Base-by-base conservation (phyloP, 2,113 vertebrate genomes). In the Parotia lawesii region DNA sequence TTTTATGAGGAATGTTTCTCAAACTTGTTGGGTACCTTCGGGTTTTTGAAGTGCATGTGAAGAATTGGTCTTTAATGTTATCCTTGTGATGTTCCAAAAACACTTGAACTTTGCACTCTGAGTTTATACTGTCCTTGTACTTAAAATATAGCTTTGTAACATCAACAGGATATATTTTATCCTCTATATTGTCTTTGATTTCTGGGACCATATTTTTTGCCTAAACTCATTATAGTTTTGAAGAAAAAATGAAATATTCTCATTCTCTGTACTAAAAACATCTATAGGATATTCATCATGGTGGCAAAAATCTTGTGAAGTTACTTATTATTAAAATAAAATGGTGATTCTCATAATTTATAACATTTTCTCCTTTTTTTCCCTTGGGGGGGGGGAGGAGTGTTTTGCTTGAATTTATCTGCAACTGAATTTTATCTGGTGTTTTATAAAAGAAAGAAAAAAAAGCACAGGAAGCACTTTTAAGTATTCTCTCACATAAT, bases 71-170 rank as follows among this genome's bases (percentile, higher is more conserved):
- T 90, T 87, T 71, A 77, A 64, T 47, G 27, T 58, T 80, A 66
- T 61, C 60, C 38, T 71, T 87, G 24, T 57, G 54, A 67, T 0
- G 14, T 65, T 92, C 64, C 45, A 83, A 91, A 93, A 70, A 12
- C 73, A 94, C 77, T 94, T 92, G 85, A 95, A 91, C 80, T 95
- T 79, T 92, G 81, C 47, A 79, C 91, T 72, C n/a, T 50, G 40
- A 38, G 33, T 85, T 93, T 96, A 87, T 73, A 57, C 14, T 65
- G 45, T 67, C 19, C 45, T 71, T 47, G 35, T 58, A 87, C 78
- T 86, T 85, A 77, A 87, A 90, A 75, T 78, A 85, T 1, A 87
- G 29, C 33, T 85, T 70, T 50, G 8, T 38, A 85, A 62, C 9
- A 4, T 47, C 64, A 96, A 94, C 40, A 70, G 79, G 56, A 85